These are phyloP conservation scores for Standfussiana lucernea DNA, from an alignment of 2,888 invertebrate species.

Conservation along the genomic window DNA sequence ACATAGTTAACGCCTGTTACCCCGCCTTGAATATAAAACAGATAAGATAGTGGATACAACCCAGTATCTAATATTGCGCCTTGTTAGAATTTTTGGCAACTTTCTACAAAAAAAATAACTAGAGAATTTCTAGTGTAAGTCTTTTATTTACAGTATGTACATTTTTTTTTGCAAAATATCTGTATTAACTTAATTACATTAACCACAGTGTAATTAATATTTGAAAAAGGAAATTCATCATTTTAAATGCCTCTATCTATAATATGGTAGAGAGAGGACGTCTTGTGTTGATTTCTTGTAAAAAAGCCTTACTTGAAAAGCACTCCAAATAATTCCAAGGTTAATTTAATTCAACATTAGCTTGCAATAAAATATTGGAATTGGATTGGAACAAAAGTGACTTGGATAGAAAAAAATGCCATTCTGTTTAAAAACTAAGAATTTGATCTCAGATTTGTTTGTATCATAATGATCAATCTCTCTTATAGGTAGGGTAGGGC, in stretches of 20 bases:
- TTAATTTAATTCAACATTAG: constrained; percentile 7
- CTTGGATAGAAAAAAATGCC: neutral
- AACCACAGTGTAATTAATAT: constrained; percentile 4
- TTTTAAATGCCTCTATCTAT: constrained; percentile 3
- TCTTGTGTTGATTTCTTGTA: neutral
- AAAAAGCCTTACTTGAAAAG: neutral
- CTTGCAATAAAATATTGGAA: neutral
- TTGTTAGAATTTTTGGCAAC: constrained; percentile 9
- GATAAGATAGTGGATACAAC: constrained; percentile 39
- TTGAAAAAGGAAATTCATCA: neutral
- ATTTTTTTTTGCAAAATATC: neutral
- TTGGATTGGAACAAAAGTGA: too few species aligned
- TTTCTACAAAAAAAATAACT: neutral
- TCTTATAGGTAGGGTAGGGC: too few species aligned
- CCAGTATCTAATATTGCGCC: constrained; percentile 11
- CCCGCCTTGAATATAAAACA: neutral
- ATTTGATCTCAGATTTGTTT: neutral
- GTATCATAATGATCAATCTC: neutral
- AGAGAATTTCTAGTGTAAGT: neutral
- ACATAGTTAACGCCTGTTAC: constrained; percentile 1
- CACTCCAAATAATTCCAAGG: neutral
- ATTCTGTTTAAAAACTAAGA: neutral
- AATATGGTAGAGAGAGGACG: neutral
- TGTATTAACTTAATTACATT: neutral
- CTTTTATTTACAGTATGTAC: too few species aligned